Conservation (phyloP, 2,888 invertebrate genomes). For the Unio delphinus region DNA sequence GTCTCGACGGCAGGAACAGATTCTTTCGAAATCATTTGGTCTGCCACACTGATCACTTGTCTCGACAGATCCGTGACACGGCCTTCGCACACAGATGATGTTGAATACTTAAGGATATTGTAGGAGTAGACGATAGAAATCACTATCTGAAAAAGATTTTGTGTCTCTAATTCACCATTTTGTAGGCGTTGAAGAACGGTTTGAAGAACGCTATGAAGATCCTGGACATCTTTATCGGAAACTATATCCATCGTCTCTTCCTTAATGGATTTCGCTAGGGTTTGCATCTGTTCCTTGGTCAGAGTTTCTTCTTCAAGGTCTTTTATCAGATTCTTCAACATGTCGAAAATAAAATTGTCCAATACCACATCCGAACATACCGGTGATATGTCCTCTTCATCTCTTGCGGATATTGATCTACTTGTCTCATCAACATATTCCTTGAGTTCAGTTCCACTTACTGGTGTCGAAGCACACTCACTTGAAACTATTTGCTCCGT, state of each 20-base stretch:
- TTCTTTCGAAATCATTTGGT: conserved; percentile 12
- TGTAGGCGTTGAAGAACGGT: conserved; percentile 16
- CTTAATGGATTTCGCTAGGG: conserved; percentile 29
- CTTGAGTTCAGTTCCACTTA: conserved; percentile 28
- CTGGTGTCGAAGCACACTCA: background rate
- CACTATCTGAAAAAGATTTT: conserved; percentile 27
- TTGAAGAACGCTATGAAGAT: conserved; percentile 17
- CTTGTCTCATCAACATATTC: conserved; percentile 35
- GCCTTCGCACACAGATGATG: conserved; percentile 11
- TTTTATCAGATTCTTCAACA: conserved; percentile 32
- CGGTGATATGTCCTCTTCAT: conserved; percentile 29
- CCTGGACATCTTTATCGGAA: conserved; percentile 4
- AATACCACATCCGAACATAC: conserved; percentile 33
- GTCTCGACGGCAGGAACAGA: conserved; percentile 9
- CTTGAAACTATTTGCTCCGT: conserved; percentile 7
- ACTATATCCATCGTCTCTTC: conserved; percentile 20
- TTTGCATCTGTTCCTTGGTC: conserved; percentile 29
- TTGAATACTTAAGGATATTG: conserved; percentile 23
- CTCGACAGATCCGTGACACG: conserved; percentile 14
- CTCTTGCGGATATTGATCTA: conserved; percentile 17
- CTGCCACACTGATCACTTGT: conserved; percentile 18
- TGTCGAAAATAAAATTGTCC: conserved; percentile 43
- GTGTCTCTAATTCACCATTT: conserved; percentile 20
- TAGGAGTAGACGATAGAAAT: conserved; percentile 33
- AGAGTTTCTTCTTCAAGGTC: conserved; percentile 38